phyloP scores from a whole-genome alignment of 2,888 invertebrate species.

The Nematopogon swammerdamellus region DNA sequence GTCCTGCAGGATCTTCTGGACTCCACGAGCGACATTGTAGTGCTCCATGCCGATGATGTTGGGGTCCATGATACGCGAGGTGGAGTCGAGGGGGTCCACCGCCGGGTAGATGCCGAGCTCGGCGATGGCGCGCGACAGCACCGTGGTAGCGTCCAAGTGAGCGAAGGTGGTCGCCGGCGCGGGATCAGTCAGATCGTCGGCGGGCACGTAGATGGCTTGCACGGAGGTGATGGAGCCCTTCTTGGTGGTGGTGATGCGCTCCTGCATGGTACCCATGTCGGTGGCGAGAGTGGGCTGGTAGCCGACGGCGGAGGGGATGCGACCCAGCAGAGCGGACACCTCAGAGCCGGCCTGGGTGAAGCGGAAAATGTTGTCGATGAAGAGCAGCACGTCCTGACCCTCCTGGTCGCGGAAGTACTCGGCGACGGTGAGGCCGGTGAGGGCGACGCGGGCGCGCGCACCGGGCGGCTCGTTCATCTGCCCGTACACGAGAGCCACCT shows the following conservation, averaged over 20 bases:
- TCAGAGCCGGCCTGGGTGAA: constrained; percentile 92
- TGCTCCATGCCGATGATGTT: constrained; percentile 88
- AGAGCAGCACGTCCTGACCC: constrained; percentile 92
- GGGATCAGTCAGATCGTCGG: constrained; percentile 95
- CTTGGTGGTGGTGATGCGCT: constrained; percentile 91
- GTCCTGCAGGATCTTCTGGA: constrained; percentile 89
- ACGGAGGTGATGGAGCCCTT: constrained; percentile 96
- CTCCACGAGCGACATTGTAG: constrained; percentile 85
- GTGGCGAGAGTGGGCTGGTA: constrained; percentile 95
- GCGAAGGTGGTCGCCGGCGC: constrained; percentile 95
- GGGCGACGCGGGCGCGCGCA: constrained; percentile 89
- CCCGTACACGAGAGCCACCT: constrained; percentile 91
- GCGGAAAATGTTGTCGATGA: constrained; percentile 96
- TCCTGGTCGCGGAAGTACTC: constrained; percentile 95
- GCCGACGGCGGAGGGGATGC: constrained; percentile 95
- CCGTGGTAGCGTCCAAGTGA: constrained; percentile 95
- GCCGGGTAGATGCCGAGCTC: constrained; percentile 94
- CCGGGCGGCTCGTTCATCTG: constrained; percentile 99
- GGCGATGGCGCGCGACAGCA: constrained; percentile 88
- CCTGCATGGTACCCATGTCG: constrained; percentile 98
- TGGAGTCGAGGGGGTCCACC: constrained; percentile 92
- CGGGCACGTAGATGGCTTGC: constrained; percentile 94
- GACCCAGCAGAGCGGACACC: constrained; percentile 87
- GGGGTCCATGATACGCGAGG: constrained; percentile 93
- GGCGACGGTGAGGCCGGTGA: constrained; percentile 90